These are phyloP conservation scores for Embiotoca jacksoni DNA, from an alignment of 2,113 vertebrate genomes.

Conservation along the genomic window DNA sequence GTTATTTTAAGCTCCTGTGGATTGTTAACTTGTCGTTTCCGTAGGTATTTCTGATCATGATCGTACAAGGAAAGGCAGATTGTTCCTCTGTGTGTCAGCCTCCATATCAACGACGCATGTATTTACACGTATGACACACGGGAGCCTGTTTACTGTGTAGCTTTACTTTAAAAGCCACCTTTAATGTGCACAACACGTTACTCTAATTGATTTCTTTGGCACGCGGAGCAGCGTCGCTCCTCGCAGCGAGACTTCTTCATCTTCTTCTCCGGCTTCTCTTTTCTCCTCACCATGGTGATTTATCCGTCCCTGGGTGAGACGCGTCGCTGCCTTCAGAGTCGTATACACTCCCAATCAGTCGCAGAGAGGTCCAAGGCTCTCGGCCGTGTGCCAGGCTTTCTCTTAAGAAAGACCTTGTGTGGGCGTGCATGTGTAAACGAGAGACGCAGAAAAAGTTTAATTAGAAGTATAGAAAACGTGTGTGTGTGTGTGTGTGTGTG, in stretches of 20 bases:
- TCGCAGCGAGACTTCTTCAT: slow-evolving; percentile 48
- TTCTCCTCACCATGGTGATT: slow-evolving; percentile 62
- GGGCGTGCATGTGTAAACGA: slow-evolving; percentile 20
- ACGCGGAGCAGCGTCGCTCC: not conserved
- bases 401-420: slow-evolving; percentile 42
- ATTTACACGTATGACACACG: not conserved
- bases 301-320: slow-evolving; percentile 62
- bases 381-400: slow-evolving; percentile 56
- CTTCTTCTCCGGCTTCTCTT: slow-evolving; percentile 47
- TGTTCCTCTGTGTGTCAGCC: no score
- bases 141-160: not conserved
- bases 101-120: no score
- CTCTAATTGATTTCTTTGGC: slow-evolving; percentile 59
- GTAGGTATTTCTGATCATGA: no score
- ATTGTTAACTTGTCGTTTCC: no score
- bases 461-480: slow-evolving; percentile 1
- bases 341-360: slow-evolving; percentile 62
- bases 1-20: no score
- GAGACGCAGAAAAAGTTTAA: slow-evolving; percentile 4
- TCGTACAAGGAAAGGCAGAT: no score
- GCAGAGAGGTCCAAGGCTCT: slow-evolving; percentile 54
- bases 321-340: slow-evolving; percentile 63
- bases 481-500: not conserved
- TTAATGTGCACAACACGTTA: slow-evolving; percentile 41
- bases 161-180: slow-evolving; percentile 12